Conservation (phyloP, 2,888 invertebrate genomes). For the Terebella lapidaria region DNA sequence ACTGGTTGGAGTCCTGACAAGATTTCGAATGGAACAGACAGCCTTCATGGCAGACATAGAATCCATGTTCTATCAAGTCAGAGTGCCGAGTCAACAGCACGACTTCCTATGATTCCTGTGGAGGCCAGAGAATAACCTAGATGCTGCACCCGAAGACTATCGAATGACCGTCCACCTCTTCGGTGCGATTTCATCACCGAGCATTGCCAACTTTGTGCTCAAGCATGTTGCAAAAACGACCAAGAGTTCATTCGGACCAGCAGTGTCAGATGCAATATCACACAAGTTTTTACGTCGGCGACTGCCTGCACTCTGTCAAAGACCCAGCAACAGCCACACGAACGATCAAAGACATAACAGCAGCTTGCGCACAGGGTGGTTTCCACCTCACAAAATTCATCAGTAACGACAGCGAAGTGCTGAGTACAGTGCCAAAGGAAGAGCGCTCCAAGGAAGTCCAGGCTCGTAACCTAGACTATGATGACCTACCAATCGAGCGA, state of each 20-base stretch:
- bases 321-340: background rate
- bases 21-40: background rate
- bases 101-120: slow-evolving; percentile 6
- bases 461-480: background rate
- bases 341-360: background rate
- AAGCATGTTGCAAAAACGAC: background rate
- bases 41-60: slow-evolving; percentile 5
- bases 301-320: background rate
- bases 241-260: background rate
- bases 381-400: slow-evolving; percentile 11
- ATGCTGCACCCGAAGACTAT: background rate
- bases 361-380: background rate
- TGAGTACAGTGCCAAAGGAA: slow-evolving; percentile 1
- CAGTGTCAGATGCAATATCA: background rate
- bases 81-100: background rate
- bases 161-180: slow-evolving; percentile 4
- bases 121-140: background rate
- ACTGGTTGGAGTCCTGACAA: background rate
- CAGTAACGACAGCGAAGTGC: slow-evolving; percentile 4
- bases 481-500: slow-evolving; percentile 1
- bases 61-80: slow-evolving; percentile 6
- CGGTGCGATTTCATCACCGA: slow-evolving; percentile 1
- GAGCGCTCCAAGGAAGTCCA: background rate
- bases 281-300: background rate
- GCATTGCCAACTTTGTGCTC: background rate